A percentile compares a stretch with the other conserved stretches of the same genome.
Conservation (phyloP, 2,888 invertebrate species). For the Hypercompe scribonia region DNA sequence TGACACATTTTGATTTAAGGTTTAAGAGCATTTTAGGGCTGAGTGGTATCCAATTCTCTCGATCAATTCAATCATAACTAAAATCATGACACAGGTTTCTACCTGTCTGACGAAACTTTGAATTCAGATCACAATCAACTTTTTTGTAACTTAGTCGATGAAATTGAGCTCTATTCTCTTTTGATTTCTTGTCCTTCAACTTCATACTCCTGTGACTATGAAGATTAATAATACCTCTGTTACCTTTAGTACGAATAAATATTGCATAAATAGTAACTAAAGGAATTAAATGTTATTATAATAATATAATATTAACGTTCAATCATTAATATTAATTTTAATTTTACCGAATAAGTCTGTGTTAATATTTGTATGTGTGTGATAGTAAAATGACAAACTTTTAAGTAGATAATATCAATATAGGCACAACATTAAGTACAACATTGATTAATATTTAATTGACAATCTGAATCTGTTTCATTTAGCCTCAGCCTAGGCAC, state of each 20-base stretch:
- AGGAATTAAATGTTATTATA: not conserved
- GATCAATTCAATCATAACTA: no score
- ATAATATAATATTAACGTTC: not conserved
- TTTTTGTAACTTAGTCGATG: not conserved
- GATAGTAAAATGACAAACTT: not conserved
- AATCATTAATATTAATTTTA: not conserved
- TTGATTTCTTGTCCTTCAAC: not conserved
- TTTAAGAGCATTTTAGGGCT: not conserved
- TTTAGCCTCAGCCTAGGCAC: not conserved
- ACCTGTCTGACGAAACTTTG: not conserved
- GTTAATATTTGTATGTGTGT: not conserved
- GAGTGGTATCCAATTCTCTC: not conserved
- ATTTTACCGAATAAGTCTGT: not conserved
- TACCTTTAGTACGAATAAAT: not conserved
- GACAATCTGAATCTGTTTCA: not conserved
- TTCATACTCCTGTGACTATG: not conserved
- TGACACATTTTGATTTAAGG: not conserved
- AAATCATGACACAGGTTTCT: conserved; percentile 4
- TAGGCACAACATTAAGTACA: not conserved
- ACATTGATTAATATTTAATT: not conserved
- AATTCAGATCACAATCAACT: not conserved
- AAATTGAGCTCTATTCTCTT: not conserved
- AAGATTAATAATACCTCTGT: not conserved
- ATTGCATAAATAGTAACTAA: not conserved
- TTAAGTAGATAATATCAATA: not conserved